Evolutionary conservation across 2,888 invertebrate species (phyloP).

Genomic region (Napeogenes sylphis): DNA sequence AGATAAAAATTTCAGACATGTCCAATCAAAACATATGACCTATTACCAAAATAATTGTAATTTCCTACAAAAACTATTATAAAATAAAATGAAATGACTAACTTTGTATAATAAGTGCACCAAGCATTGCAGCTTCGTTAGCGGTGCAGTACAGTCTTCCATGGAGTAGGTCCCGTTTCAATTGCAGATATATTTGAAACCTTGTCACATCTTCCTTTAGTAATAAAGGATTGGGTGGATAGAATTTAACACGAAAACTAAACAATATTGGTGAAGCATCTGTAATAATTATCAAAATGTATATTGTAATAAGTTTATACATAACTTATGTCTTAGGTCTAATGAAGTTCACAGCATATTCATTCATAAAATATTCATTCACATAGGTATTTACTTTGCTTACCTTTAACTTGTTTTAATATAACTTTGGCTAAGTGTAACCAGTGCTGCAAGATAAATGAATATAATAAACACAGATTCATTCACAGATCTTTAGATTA

Average conservation of each 20-base stretch:
- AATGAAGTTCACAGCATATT: no score
- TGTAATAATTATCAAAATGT: conserved; percentile 53
- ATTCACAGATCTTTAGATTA: no score
- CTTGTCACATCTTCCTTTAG: conserved; percentile 96
- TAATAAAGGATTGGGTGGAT: conserved; percentile 95
- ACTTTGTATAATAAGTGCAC: conserved; percentile 96
- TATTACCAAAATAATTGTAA: background rate
- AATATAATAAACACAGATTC: background rate
- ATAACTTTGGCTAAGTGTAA: conserved; percentile 93
- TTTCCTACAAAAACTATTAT: background rate
- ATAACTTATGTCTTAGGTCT: no score
- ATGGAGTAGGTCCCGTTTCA: conserved; percentile 95
- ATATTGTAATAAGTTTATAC: background rate
- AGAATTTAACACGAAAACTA: conserved; percentile 98
- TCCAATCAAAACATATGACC: background rate
- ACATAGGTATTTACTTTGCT: conserved; percentile 22
- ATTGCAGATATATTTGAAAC: conserved; percentile 95
- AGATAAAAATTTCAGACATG: no score
- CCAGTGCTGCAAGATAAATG: conserved; percentile 88
- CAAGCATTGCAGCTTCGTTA: conserved; percentile 92
- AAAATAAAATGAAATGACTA: conserved; percentile 43
- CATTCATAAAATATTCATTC: background rate
- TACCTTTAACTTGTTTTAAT: conserved; percentile 94
- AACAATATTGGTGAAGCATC: conserved; percentile 94
- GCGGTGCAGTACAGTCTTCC: conserved; percentile 95